Evolutionary conservation across 2,113 vertebrate species (phyloP).

Genomic region (Phyllostomus discolor): DNA sequence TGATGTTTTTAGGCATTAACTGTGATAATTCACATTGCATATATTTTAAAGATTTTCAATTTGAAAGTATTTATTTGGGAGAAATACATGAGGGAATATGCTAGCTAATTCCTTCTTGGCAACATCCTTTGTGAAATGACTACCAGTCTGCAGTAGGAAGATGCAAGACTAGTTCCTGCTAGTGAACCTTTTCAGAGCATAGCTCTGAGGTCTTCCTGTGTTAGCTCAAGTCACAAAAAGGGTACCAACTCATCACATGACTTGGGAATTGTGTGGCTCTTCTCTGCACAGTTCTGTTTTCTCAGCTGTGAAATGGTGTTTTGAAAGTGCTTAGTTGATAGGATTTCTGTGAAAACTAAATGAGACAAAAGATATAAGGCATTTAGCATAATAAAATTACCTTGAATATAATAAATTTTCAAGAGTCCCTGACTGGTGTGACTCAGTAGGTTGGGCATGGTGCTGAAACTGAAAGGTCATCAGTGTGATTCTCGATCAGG

Average conservation of each 20-base stretch:
- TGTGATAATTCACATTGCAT: neutral
- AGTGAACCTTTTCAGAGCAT: neutral
- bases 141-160: neutral
- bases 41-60: neutral
- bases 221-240: neutral
- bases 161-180: neutral
- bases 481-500: no score
- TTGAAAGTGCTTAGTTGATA: neutral
- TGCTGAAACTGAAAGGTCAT: no score
- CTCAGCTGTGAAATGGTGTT: neutral
- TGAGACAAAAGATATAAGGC: neutral
- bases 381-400: neutral
- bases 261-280: neutral
- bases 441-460: no score
- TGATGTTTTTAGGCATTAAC: neutral
- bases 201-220: neutral
- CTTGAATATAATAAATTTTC: neutral
- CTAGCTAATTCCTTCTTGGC: neutral
- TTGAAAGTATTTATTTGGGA: conserved; percentile 7
- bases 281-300: neutral
- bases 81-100: neutral
- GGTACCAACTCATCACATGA: neutral
- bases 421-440: neutral
- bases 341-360: neutral
- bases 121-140: neutral